phyloP scores from a whole-genome alignment of 1,140 invertebrate genomes.

The Cylas formicarius region DNA sequence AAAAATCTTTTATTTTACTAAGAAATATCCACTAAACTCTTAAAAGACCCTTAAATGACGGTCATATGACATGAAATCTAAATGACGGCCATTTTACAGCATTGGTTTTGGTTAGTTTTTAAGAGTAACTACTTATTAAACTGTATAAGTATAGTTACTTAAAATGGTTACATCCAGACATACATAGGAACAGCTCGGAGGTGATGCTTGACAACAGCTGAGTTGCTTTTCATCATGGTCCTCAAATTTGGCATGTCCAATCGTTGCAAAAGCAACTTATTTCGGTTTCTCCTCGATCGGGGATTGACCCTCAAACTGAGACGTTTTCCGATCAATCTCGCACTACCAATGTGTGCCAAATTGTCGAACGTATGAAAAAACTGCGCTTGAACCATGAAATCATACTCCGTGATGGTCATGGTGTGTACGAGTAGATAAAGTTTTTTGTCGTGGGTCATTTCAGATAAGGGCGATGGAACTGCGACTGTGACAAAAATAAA shows the following conservation, averaged over 20 bases:
- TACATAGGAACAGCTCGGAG: conserved; percentile 38
- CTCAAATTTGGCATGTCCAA: conserved; percentile 26
- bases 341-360: conserved; percentile 13
- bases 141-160: too few relatives aligned
- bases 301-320: conserved; percentile 31
- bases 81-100: too few relatives aligned
- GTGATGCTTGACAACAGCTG: conserved; percentile 36
- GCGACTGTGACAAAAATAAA: conserved; percentile 34
- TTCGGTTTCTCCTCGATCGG: conserved; percentile 17
- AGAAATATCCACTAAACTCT: too few relatives aligned
- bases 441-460: conserved; percentile 16
- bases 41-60: too few relatives aligned
- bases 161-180: too few relatives aligned
- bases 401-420: conserved; percentile 37
- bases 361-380: conserved; percentile 34
- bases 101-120: too few relatives aligned
- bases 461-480: conserved; percentile 34
- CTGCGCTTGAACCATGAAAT: conserved; percentile 36
- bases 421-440: conserved; percentile 38
- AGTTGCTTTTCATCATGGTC: conserved; percentile 32
- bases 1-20: too few relatives aligned
- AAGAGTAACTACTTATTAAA: too few relatives aligned
- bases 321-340: conserved; percentile 30
- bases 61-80: too few relatives aligned
- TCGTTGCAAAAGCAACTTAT: conserved; percentile 24